Base-by-base conservation (phyloP, 2,113 vertebrate genomes). In the Ceuthmochares aereus region DNA sequence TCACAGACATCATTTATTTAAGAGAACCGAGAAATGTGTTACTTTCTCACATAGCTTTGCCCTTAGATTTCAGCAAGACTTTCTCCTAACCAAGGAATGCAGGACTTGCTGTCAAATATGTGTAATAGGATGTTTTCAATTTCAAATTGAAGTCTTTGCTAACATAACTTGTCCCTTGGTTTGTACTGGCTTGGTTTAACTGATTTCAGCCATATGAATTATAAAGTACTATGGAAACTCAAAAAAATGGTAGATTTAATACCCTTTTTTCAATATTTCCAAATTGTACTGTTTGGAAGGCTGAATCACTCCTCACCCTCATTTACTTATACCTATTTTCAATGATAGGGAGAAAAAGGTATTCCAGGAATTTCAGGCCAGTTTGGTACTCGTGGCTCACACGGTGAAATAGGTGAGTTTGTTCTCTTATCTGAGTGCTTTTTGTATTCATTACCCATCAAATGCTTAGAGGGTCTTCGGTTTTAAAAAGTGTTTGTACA, bases 281-380 rank as follows among this genome's bases (percentile, higher is more conserved):
- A 62, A 81, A 74, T 40, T 40, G 3, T 51, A 16, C 59, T 88
- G 43, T 27, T 77, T 77, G 47, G 23, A 78, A 75, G 25, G 19
- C 72, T 59, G 27, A 80, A 56, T 77, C 60, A 75, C 87, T 76
- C 30, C 12, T 90, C 26, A 25, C 34, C 43, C 13, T 89, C 34
- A 23, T 81, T 87, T 59, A 72, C 59, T 49, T 34, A 74, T 90
- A 27, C 23, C 58, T 63, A 13, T 93, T 95, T 89, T 79, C 25
- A 68, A 90, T 59, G 7, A 94, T 36, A 99, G 99, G 99, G 99
- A 37, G 95, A 96, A 60, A 99, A 98, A 91, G 99, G 99, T 22
- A 37, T 94, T 47, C 79, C 98, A 10, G 99, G 99, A 84, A 96
- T 97, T 42, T 96, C 97, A 29, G 99, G 99, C 37, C 64, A 90